Conservation (phyloP, 1,140 invertebrate genomes). For the Hestina assimilis region DNA sequence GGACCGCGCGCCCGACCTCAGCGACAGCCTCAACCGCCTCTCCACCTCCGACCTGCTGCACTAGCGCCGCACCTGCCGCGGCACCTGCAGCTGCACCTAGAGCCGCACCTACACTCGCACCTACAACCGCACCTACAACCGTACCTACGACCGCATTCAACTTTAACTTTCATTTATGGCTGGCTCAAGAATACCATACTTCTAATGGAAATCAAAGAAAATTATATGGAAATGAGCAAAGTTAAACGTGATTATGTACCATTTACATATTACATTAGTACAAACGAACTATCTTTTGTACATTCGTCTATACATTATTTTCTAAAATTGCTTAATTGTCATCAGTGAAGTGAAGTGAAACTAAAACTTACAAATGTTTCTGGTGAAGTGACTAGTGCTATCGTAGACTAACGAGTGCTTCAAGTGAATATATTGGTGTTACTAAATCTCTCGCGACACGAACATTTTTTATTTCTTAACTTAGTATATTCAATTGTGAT, state of each 20-base stretch:
- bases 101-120: too few species aligned
- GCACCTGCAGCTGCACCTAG: too few species aligned
- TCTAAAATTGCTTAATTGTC: too few species aligned
- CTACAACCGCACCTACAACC: too few species aligned
- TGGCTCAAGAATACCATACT: too few species aligned
- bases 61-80: neutral
- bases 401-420: neutral
- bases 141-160: neutral
- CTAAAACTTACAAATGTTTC: neutral
- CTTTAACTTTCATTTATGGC: neutral
- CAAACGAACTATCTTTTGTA: too few species aligned
- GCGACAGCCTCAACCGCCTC: slow-evolving; percentile 44
- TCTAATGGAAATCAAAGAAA: neutral
- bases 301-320: too few species aligned
- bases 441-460: too few species aligned
- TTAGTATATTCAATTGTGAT: slow-evolving; percentile 2
- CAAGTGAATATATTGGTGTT: too few species aligned
- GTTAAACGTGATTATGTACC: too few species aligned
- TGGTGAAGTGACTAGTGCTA: neutral
- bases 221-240: neutral
- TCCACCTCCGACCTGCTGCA: slow-evolving; percentile 41
- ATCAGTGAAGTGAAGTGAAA: neutral
- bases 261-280: too few species aligned
- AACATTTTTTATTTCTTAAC: neutral
- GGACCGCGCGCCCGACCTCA: slow-evolving; percentile 39